These are phyloP conservation scores for Xiphophorus hellerii DNA, from an alignment of 2,113 vertebrate species.

Conservation along the genomic window DNA sequence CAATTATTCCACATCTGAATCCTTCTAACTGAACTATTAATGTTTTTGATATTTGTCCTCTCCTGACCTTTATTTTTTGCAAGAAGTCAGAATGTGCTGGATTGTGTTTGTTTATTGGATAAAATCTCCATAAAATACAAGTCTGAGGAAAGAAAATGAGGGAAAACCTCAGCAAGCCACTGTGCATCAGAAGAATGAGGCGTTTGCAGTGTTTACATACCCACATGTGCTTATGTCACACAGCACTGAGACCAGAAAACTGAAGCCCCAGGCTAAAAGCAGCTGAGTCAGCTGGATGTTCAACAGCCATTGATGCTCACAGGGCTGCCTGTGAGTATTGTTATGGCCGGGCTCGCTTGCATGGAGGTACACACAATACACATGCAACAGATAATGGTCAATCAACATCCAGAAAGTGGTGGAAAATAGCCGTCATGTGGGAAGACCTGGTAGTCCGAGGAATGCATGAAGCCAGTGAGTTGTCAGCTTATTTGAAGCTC, in stretches of 20 bases:
- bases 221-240: background rate
- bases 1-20: too few species aligned
- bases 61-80: too few species aligned
- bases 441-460: constrained; percentile 12
- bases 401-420: constrained; percentile 80
- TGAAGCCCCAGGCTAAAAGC: constrained; percentile 48
- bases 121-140: background rate
- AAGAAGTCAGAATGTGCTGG: background rate
- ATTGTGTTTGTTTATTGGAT: background rate
- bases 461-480: background rate
- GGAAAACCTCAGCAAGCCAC: background rate
- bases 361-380: constrained; percentile 77
- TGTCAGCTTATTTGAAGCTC: background rate
- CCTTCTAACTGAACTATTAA: too few species aligned
- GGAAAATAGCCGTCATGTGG: constrained; percentile 74
- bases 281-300: constrained; percentile 67
- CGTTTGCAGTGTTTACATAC: background rate
- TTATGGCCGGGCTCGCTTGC: constrained; percentile 73
- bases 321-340: constrained; percentile 59
- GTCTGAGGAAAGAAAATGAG: background rate
- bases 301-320: constrained; percentile 52
- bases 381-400: constrained; percentile 74
- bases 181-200: background rate
- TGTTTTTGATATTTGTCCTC: too few species aligned
- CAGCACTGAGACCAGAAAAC: constrained; percentile 61